Base-by-base conservation (phyloP, 2,888 invertebrate species). In the Magallana nippona region DNA sequence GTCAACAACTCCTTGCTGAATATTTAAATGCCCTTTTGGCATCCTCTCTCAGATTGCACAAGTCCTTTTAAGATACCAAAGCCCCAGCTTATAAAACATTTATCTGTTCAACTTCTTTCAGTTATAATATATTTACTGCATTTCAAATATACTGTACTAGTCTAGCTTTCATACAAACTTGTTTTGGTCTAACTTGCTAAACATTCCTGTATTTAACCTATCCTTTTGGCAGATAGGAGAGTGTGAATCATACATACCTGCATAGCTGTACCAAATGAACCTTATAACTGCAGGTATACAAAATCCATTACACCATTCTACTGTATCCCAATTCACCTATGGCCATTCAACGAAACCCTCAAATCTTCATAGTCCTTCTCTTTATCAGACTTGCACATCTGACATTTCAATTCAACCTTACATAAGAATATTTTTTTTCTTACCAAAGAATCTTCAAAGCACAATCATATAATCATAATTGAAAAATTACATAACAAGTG, bases 201-300 rank as follows among this genome's bases (percentile, higher is more conserved):
- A 71, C 71, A 71, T 71, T 71, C 71, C 71, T 27, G 71, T 71
- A 71, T 27, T 71, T 22, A 71, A 71, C 71, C 71, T 32, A 71
- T 71, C 71, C 71, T 71, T 60, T 71, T 71, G 71, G 71, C 71
- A 71, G 22, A 71, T 71, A 71, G 71, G 13, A 71, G 22, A 71
- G 22, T 32, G 27, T 71, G 71, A 71, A 27, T 71, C 71, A 71
- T 71, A 27, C 71, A 71, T 71, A 71, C 71, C 71, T 71, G 32
- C 71, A 71, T 71, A 71, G 15, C 71, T 71, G 22, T 71, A 71
- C 71, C 71, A 27, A 27, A 22, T 71, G 71, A 71, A 71, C 71
- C 71, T 27, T 44, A 44, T 44, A 71, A 71, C 22, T 11, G 22
- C 27, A 71, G 71, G 71, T 22, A 71, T 15, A 32, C 13, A 71